Percentiles rank a stretch among this genome's conserved stretches.
Evolutionary conservation across 2,888 invertebrate species (phyloP).

Genomic region (Lasioglossum leucozonium): DNA sequence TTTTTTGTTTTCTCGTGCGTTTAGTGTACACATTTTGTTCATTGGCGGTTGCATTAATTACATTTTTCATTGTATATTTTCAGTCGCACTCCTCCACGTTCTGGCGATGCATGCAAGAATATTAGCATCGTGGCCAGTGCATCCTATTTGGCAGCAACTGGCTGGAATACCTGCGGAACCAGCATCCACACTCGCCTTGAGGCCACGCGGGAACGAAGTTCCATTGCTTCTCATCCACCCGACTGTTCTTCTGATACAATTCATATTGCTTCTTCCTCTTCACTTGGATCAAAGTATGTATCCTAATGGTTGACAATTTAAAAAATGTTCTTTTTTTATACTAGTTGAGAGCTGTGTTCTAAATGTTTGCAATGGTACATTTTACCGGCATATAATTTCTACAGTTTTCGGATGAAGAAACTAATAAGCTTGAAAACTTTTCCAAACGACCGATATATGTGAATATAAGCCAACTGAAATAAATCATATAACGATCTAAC

Average conservation of each 20-base stretch:
- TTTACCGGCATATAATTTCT: not conserved
- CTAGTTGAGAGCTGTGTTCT: not conserved
- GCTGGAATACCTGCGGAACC: constrained; percentile 82
- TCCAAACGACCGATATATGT: not conserved
- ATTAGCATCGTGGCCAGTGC: constrained; percentile 87
- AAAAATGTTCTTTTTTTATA: not conserved
- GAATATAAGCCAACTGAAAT: not conserved
- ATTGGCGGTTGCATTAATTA: not conserved
- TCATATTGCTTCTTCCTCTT: constrained; percentile 93
- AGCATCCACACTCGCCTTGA: constrained; percentile 81
- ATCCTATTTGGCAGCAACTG: constrained; percentile 87
- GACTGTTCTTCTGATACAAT: constrained; percentile 93
- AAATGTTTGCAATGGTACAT: not conserved
- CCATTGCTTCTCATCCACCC: constrained; percentile 95
- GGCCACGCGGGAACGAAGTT: constrained; percentile 87
- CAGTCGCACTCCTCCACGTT: constrained; percentile 95
- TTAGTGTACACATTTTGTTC: not conserved
- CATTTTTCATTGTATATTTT: constrained; percentile 67
- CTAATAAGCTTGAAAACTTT: too few relatives aligned
- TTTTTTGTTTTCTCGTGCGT: not conserved
- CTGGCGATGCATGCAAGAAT: constrained; percentile 94
- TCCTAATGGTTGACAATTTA: not conserved
- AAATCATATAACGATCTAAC: not conserved
- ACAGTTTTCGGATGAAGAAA: too few relatives aligned
- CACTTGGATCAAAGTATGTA: constrained; percentile 93